Conservation (phyloP, 2,113 vertebrate genomes). For the Chloropsis hardwickii region DNA sequence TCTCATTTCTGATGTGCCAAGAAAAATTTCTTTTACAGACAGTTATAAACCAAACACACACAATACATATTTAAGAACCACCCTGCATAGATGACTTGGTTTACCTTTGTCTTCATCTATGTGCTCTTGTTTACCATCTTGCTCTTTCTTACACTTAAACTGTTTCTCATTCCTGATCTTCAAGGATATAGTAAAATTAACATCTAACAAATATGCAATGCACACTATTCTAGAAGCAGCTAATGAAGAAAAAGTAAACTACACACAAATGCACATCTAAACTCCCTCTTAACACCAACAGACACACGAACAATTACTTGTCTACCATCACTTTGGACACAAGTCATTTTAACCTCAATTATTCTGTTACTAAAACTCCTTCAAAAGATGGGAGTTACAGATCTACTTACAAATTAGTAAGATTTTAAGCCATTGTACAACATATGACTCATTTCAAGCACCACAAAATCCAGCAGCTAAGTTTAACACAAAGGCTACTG, state of each 20-base stretch:
- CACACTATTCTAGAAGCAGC: not conserved
- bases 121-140: not conserved
- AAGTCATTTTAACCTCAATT: not conserved
- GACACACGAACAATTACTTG: not conserved
- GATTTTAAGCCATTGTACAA: not conserved
- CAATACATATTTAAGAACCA: not conserved
- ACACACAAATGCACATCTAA: not conserved
- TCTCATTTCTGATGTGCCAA: not conserved
- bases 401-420: not conserved
- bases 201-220: not conserved
- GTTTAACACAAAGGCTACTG: not conserved
- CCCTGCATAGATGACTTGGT: not conserved
- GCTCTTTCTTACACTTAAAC: not conserved
- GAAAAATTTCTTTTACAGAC: not conserved
- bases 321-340: not conserved
- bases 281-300: not conserved
- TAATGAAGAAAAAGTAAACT: not conserved
- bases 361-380: not conserved
- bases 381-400: not conserved
- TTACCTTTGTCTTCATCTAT: not conserved
- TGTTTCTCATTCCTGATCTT: not conserved
- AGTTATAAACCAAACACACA: not conserved
- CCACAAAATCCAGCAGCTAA: not conserved
- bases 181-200: not conserved
- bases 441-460: not conserved